Evolutionary conservation across 1,140 invertebrate species (phyloP).

Genomic region (Schmidtea mediterranea): DNA sequence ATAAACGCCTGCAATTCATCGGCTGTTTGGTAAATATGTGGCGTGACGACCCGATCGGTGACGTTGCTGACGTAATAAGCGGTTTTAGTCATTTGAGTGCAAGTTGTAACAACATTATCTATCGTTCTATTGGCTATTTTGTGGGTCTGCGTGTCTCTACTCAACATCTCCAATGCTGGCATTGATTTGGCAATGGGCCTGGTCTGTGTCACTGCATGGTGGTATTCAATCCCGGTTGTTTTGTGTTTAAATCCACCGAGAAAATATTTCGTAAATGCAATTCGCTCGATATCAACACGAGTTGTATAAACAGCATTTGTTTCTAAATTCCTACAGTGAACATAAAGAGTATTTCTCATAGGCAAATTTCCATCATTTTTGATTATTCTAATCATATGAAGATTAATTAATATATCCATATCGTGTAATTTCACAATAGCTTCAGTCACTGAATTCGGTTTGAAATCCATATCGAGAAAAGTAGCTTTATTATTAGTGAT

Average conservation of each 20-base stretch:
- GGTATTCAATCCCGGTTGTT: slow-evolving; percentile 17
- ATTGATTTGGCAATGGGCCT: slow-evolving; percentile 14
- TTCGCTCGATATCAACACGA: no score
- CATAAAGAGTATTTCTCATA: no score
- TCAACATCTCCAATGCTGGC: slow-evolving; percentile 11
- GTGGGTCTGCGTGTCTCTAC: slow-evolving; percentile 25
- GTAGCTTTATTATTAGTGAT: no score
- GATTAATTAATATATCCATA: no score
- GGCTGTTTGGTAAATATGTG: slow-evolving; percentile 22
- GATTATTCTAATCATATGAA: no score
- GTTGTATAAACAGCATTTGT: no score
- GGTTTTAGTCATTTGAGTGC: slow-evolving; percentile 28
- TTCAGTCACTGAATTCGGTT: no score
- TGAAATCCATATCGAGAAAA: no score
- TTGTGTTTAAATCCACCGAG: slow-evolving; percentile 19
- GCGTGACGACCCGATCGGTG: slow-evolving; percentile 18
- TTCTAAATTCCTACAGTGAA: no score
- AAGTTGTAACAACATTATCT: slow-evolving; percentile 22
- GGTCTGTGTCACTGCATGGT: slow-evolving; percentile 26
- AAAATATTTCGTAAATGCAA: no score
- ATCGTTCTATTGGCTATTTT: slow-evolving; percentile 15
- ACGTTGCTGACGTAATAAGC: slow-evolving; percentile 20
- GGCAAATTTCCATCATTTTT: no score
- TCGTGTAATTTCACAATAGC: no score
- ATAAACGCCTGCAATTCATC: slow-evolving; percentile 14